A percentile compares a stretch with the other conserved stretches of the same genome.
Evolutionary conservation across 2,113 vertebrate species (phyloP).

Genomic region (Murina feae): DNA sequence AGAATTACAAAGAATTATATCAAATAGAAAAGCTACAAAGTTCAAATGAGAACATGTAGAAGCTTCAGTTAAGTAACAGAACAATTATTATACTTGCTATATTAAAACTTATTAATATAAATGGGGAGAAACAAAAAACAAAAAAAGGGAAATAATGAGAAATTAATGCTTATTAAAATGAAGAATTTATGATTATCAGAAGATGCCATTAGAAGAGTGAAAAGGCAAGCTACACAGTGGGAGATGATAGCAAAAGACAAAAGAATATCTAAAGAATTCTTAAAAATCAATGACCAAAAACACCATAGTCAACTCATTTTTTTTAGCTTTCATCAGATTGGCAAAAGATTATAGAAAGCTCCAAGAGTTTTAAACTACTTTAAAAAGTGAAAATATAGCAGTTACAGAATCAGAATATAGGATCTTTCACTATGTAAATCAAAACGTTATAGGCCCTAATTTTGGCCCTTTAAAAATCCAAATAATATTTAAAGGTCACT

Average conservation of each 20-base stretch:
- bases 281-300: neutral
- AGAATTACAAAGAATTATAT: neutral
- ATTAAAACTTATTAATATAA: constrained; percentile 28
- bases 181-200: constrained; percentile 14
- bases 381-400: constrained; percentile 12
- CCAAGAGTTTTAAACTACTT: constrained; percentile 18
- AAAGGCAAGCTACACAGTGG: neutral
- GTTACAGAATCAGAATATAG: neutral
- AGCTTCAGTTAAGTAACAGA: neutral
- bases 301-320: neutral
- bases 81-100: neutral
- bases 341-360: neutral
- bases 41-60: constrained; percentile 40
- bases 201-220: neutral
- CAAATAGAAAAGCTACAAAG: constrained; percentile 41
- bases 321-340: neutral
- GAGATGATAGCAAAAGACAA: neutral
- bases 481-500: constrained; percentile 62
- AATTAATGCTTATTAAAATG: constrained; percentile 5
- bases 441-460: neutral
- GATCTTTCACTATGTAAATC: constrained; percentile 26
- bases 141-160: neutral
- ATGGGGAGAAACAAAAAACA: neutral
- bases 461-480: constrained; percentile 22
- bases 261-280: neutral